A percentile compares a stretch with the other conserved stretches of the same genome.
Evolutionary conservation across 2,113 vertebrate species (phyloP).

Genomic region (Progne subis): DNA sequence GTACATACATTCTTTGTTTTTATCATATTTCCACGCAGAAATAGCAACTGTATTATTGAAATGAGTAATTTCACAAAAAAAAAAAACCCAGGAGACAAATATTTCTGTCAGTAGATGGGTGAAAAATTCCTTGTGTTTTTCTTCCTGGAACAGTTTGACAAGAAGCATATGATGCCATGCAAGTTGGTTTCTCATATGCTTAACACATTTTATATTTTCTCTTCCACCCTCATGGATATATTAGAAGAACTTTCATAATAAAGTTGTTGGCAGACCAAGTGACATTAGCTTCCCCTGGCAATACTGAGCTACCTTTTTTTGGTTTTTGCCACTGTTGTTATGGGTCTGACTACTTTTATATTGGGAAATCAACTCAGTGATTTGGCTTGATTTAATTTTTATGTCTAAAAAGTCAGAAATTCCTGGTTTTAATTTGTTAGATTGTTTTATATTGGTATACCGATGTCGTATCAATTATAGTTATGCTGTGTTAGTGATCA

Average conservation of each 20-base stretch:
- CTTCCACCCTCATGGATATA: neutral
- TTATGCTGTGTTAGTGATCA: neutral
- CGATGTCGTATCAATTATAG: neutral
- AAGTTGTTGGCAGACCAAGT: neutral
- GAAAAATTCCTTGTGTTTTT: neutral
- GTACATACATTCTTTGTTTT: neutral
- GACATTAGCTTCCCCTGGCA: neutral
- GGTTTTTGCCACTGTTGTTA: neutral
- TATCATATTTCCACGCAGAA: neutral
- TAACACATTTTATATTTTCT: conserved; percentile 8
- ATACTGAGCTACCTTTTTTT: neutral
- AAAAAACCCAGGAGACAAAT: neutral
- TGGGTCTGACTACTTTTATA: neutral
- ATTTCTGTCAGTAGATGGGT: neutral
- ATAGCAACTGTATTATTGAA: neutral
- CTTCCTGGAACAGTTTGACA: conserved; percentile 1
- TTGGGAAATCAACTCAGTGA: neutral
- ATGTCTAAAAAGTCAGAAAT: neutral
- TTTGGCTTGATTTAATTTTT: neutral
- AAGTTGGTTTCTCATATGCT: conserved; percentile 15
- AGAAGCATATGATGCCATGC: conserved; percentile 16
- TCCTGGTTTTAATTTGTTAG: neutral
- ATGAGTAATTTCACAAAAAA: neutral
- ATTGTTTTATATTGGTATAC: neutral
- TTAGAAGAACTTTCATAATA: neutral